phyloP scores from a whole-genome alignment of 2,888 invertebrate genomes.

The Noctua janthina region DNA sequence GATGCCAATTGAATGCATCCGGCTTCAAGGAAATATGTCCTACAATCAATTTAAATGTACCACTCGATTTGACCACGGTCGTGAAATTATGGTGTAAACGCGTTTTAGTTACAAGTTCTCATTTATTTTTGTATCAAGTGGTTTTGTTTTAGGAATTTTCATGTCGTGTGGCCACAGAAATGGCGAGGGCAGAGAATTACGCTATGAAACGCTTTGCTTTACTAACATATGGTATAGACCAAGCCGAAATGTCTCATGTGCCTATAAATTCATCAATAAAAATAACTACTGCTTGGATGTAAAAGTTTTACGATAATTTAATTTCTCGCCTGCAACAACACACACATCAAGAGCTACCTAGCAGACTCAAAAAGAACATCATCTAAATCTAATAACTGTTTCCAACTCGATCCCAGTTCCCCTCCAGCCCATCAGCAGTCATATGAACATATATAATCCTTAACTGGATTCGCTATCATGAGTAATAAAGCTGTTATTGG shows the following conservation, averaged over 20 bases:
- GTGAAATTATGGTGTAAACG: constrained; percentile 64
- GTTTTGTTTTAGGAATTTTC: neutral
- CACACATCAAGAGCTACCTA: neutral
- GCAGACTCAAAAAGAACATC: neutral
- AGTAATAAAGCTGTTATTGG: too few species aligned
- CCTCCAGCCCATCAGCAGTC: neutral
- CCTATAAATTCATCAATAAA: neutral
- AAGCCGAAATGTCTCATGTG: neutral
- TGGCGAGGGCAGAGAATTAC: neutral
- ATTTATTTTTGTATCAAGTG: constrained; percentile 3
- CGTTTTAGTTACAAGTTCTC: constrained; percentile 39
- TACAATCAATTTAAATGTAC: constrained; percentile 88
- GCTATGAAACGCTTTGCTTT: neutral
- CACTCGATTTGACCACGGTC: constrained; percentile 85
- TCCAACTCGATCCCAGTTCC: neutral
- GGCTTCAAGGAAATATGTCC: constrained; percentile 89
- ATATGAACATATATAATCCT: neutral
- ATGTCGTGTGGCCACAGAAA: neutral
- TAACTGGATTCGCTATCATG: too few species aligned
- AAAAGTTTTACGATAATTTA: neutral
- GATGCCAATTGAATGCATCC: constrained; percentile 89
- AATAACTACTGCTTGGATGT: neutral
- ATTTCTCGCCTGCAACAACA: neutral
- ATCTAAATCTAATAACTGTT: neutral
- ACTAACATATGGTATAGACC: neutral